Conservation (phyloP, 2,113 vertebrate genomes). For the Miniopterus natalensis region DNA sequence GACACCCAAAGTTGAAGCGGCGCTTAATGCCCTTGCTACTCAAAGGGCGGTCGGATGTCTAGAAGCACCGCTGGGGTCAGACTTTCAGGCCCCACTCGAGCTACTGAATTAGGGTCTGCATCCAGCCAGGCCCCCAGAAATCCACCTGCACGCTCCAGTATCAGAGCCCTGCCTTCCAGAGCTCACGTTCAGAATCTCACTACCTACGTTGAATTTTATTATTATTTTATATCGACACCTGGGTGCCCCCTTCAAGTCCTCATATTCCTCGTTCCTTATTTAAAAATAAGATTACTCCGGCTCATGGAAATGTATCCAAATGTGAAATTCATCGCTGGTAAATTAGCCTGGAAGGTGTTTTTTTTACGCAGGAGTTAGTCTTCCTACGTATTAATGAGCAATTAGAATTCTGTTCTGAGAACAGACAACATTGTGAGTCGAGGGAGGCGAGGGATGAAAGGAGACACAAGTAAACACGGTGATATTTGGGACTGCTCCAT, state of each 20-base stretch:
- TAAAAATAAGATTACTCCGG: conserved; percentile 84
- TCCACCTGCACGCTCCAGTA: background rate
- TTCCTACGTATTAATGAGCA: conserved; percentile 86
- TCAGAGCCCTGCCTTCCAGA: background rate
- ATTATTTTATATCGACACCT: conserved; percentile 63
- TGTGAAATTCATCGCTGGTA: conserved; percentile 70
- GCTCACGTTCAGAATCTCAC: background rate
- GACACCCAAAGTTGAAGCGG: background rate
- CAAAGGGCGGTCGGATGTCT: background rate
- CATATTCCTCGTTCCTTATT: conserved; percentile 81
- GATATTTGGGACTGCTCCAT: background rate
- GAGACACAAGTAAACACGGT: background rate
- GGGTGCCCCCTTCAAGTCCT: conserved; percentile 71
- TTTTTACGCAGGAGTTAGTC: conserved; percentile 83
- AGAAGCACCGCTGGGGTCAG: background rate
- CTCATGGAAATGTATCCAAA: conserved; percentile 84
- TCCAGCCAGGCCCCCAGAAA: background rate
- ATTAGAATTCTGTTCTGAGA: conserved; percentile 86
- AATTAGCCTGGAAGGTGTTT: conserved; percentile 86
- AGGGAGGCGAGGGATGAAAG: conserved; percentile 20
- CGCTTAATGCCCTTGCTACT: background rate
- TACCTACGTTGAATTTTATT: background rate
- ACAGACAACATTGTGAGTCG: conserved; percentile 81
- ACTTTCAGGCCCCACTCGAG: background rate
- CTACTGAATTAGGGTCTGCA: background rate